phyloP scores from a whole-genome alignment of 2,888 invertebrate species.

The Cephus rjabovi region DNA sequence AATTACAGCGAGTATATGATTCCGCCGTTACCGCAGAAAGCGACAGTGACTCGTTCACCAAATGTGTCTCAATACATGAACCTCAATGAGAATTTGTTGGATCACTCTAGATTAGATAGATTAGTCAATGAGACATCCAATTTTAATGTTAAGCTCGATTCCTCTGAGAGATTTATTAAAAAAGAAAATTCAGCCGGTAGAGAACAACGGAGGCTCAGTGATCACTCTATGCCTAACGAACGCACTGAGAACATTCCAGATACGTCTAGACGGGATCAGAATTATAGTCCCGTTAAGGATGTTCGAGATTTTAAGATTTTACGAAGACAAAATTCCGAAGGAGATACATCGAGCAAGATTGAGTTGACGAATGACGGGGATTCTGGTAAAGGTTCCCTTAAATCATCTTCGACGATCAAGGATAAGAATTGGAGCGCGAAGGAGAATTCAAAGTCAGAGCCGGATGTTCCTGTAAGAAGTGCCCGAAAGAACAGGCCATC shows the following conservation, averaged over 20 bases:
- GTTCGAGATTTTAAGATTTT: conserved; percentile 50
- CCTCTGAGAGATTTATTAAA: conserved; percentile 46
- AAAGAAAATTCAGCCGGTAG: conserved; percentile 39
- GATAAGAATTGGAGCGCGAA: conserved; percentile 35
- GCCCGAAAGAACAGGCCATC: conserved; percentile 60
- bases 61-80: conserved; percentile 58
- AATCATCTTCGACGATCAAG: conserved; percentile 26
- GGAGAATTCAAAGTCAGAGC: conserved; percentile 54
- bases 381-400: conserved; percentile 25
- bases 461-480: conserved; percentile 62
- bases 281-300: conserved; percentile 38
- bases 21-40: conserved; percentile 49
- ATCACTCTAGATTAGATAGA: conserved; percentile 52
- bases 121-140: conserved; percentile 54
- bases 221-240: conserved; percentile 40
- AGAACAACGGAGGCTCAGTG: conserved; percentile 53
- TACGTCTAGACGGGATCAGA: conserved; percentile 40
- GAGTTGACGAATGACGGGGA: conserved; percentile 10
- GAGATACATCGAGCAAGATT: conserved; percentile 41
- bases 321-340: conserved; percentile 61
- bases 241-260: conserved; percentile 44
- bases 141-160: conserved; percentile 54
- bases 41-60: conserved; percentile 54
- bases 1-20: conserved; percentile 51
- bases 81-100: conserved; percentile 52